Base-by-base conservation (phyloP, 1,140 invertebrate species). In the Brachionus koreanus region DNA sequence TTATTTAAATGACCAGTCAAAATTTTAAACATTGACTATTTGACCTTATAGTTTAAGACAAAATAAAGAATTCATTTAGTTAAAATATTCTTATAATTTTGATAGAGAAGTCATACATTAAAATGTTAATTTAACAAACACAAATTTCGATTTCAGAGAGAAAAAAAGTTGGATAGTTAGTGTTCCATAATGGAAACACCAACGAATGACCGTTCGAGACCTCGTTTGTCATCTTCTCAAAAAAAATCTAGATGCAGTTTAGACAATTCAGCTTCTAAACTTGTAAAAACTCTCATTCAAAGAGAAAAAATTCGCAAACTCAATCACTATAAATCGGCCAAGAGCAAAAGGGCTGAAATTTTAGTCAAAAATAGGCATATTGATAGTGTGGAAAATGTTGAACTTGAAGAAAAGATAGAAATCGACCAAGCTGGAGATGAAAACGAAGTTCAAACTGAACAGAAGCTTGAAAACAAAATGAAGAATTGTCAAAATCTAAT, bases 281-380 rank as follows among this genome's bases (percentile, higher is more conserved):
- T 43, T 3, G 42, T 74, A 4, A 74, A 46, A 23, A 43, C 39
- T 1, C 25, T 46, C 7, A 49, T 74, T 49, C 42, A 46, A 33
- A 74, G n/a, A 49, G 69, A 74, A 43, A 74, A 74, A 74, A 29
- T 74, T 5, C 16, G 69, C 19, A 74, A 74, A 74, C 9, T 46
- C 1, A 74, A 46, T 29, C 69, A 74, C 3, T 74, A 74, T n/a
- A 74, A 74, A 39, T 19, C 19, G 25, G 39, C 19, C 42, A 74
- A 74, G 43, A 46, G 7, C 5, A 74, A 74, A 74, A 10, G 69
- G 23, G 69, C 69, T 49, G 39, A 74, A 46, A 46, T 74, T 29
- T 25, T 23, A 5, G 69, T 46, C 0, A 74, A 46, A 46, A 74
- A 74, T 12, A 29, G 69, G 6, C 69, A 74, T 25, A 74, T 74